Conservation (phyloP, 1,140 invertebrate species). For the Philotrypesis tridentata region DNA sequence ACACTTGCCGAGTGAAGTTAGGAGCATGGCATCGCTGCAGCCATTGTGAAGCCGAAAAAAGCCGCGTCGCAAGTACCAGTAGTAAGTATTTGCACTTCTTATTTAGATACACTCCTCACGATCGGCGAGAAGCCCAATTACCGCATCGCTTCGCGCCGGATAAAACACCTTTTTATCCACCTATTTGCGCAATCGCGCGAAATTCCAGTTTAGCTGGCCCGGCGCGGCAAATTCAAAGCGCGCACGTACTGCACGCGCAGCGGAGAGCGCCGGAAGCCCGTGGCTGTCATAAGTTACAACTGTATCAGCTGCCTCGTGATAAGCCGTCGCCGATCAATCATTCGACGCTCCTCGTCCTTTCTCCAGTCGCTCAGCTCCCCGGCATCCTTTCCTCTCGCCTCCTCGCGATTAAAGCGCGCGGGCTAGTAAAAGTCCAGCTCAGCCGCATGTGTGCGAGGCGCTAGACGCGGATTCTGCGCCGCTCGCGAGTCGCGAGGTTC, state of each 20-base stretch:
- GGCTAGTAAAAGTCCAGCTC: constrained; percentile 39
- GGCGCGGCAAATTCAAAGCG: background rate
- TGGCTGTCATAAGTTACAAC: background rate
- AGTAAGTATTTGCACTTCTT: background rate
- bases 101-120: background rate
- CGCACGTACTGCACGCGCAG: too few relatives aligned
- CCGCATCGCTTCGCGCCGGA: background rate
- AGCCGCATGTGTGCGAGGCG: background rate
- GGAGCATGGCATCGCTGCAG: too few relatives aligned
- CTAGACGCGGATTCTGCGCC: constrained; percentile 3
- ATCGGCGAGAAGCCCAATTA: background rate
- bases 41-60: too few relatives aligned
- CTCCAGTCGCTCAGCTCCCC: background rate
- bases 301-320: constrained; percentile 17
- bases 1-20: too few relatives aligned
- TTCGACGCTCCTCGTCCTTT: constrained; percentile 20
- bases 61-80: background rate
- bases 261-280: background rate
- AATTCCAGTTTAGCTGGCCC: background rate
- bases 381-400: background rate
- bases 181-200: background rate
- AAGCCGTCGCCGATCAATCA: constrained; percentile 14
- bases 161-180: background rate
- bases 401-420: background rate
- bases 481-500: constrained; percentile 16